Evolutionary conservation across 2,888 invertebrate species (phyloP), one percentile per base, ranked within the genome.

Genomic region (Aromia moschata): DNA sequence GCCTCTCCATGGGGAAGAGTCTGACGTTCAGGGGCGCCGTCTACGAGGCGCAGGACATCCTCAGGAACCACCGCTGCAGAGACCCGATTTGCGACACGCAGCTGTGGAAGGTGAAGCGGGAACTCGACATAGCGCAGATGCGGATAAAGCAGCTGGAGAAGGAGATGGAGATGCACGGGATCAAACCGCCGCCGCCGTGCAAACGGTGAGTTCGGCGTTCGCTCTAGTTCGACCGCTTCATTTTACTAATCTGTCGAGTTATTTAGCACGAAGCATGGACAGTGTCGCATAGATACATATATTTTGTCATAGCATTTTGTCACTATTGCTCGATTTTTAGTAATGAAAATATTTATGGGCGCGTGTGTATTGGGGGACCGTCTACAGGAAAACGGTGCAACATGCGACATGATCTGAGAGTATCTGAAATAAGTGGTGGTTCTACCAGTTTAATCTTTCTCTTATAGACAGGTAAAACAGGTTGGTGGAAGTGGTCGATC

Each of bases 101-200:
- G 81, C 83, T 95, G 65, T 95, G 95, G 94, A 93, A 94, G 76
- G 93, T 94, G 43, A 90, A 92, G 72, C 91, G 95, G 78, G 94
- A 96, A 78, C 84, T 96, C 70, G 94, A 95, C 79, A 88, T 94
- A 81, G 93, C 95, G 0, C 85, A 90, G 70, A 84, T 94, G 73
- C 87, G 93, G 74, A 92, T 94, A 71, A 88, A 92, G 59, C 93
- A 94, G 79, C 83, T 96, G 73, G 93, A 95, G 75, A 92, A 91
- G 77, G 90, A 92, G 76, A 84, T 94, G 82, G 92, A 92, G 79
- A 87, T 88, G 60, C 90, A 92, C 80, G 93, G 93, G 69, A 88
- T 93, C 77, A 89, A 90, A 75, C 89, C 92, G 65, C 90, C 89
- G 65, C 89, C 90, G 71, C 89, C 89, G 63, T 88, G 90, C 76